A percentile compares a stretch with the other conserved stretches of the same genome.
Evolutionary conservation across 2,113 vertebrate species (phyloP).

Genomic region (Blennius ocellaris): DNA sequence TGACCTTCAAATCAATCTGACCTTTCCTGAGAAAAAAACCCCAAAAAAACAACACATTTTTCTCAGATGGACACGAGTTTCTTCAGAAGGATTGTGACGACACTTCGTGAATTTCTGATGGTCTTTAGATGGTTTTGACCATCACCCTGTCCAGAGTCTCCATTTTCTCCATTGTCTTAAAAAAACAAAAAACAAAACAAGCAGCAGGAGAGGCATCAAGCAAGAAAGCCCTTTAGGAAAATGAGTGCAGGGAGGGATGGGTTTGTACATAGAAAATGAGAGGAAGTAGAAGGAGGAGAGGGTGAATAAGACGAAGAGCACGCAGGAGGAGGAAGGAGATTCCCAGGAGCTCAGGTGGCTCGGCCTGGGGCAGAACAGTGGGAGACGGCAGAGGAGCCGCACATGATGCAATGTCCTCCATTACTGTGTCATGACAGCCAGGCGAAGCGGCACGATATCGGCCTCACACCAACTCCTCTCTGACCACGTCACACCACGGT

Average conservation of each 20-base stretch:
- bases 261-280: conserved; percentile 12
- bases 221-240: conserved; percentile 17
- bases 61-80: not conserved
- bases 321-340: conserved; percentile 39
- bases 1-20: conserved; percentile 15
- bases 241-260: not conserved
- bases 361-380: conserved; percentile 64
- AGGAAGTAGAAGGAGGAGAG: conserved; percentile 2
- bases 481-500: conserved; percentile 26
- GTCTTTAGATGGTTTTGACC: conserved; percentile 10
- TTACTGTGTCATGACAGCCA: conserved; percentile 59
- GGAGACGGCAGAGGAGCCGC: conserved; percentile 59
- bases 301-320: conserved; percentile 29
- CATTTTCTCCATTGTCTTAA: conserved; percentile 3
- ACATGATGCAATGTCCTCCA: conserved; percentile 74
- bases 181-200: not conserved
- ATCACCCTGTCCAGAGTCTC: not conserved
- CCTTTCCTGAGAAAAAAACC: conserved; percentile 16
- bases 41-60: not conserved
- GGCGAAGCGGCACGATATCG: conserved; percentile 13
- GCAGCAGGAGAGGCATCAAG: conserved; percentile 8
- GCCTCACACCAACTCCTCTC: conserved; percentile 27
- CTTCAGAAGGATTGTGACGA: conserved; percentile 29
- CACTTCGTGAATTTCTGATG: conserved; percentile 30
- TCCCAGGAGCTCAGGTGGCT: conserved; percentile 75